A percentile compares a stretch with the other conserved stretches of the same genome.
phyloP scores from a whole-genome alignment of 2,113 vertebrate genomes.

The Piaya cayana region DNA sequence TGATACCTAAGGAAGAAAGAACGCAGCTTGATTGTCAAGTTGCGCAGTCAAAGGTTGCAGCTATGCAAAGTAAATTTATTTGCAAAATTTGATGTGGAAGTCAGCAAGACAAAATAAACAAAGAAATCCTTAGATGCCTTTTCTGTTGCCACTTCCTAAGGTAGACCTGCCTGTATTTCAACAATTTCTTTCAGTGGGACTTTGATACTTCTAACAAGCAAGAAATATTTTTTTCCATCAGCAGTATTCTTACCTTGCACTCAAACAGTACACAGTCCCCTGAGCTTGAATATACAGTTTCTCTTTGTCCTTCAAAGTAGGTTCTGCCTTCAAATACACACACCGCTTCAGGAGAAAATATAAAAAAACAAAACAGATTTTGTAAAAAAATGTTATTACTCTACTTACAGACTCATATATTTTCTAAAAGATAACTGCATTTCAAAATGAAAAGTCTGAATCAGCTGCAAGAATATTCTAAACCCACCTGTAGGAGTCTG shows the following conservation, averaged over 20 bases:
- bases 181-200: neutral
- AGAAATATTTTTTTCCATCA: neutral
- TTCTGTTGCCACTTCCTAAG: neutral
- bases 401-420: neutral
- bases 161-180: neutral
- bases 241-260: slow-evolving; percentile 86
- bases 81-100: neutral
- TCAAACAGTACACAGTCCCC: slow-evolving; percentile 92
- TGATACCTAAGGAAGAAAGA: neutral
- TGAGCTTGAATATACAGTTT: slow-evolving; percentile 86
- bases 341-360: slow-evolving; percentile 78
- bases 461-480: neutral
- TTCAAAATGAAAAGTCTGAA: neutral
- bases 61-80: slow-evolving; percentile 9
- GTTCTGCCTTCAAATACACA: slow-evolving; percentile 90
- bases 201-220: slow-evolving; percentile 19
- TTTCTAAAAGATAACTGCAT: slow-evolving; percentile 13
- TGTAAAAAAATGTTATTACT: neutral
- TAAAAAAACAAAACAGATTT: neutral
- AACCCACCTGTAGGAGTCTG: neutral
- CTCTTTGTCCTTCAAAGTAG: slow-evolving; percentile 90
- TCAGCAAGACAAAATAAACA: neutral
- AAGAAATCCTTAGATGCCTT: neutral
- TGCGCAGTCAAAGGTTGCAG: neutral
- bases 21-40: neutral